Evolutionary conservation across 37 sponge, comb jelly and placozoan genomes (phyloP).

Genomic region (Hexactinellida sp.): DNA sequence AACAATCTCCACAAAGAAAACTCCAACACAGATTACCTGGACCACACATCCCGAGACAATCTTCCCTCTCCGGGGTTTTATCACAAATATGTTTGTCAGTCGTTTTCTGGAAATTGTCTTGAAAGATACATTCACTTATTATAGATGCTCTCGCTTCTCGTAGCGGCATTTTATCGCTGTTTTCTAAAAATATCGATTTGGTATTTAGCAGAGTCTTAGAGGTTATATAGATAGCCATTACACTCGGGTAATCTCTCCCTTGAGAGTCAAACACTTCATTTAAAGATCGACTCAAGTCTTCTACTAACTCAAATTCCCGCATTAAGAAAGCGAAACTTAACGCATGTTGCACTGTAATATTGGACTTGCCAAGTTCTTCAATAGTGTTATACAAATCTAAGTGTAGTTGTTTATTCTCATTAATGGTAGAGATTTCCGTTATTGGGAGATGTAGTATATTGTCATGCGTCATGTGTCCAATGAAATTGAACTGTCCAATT

Average conservation of each 20-base stretch:
- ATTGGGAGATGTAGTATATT: background rate
- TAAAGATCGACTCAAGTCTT: background rate
- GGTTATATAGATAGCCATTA: background rate
- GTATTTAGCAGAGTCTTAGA: background rate
- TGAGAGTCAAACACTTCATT: background rate
- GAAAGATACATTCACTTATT: background rate
- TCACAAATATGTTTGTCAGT: background rate
- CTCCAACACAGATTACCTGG: conserved; percentile 1
- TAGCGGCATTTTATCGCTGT: background rate
- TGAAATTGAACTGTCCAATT: background rate
- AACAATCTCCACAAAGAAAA: conserved; percentile 23
- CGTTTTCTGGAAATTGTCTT: background rate
- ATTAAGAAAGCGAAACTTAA: background rate
- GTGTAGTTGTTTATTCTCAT: background rate
- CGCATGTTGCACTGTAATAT: background rate
- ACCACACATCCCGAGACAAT: conserved; percentile 25
- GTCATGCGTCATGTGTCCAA: background rate
- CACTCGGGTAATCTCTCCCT: background rate
- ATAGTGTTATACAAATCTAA: background rate
- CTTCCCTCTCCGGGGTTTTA: background rate
- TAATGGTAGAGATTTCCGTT: background rate
- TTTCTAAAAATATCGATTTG: background rate
- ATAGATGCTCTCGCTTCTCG: background rate
- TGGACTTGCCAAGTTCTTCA: background rate
- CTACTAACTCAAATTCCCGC: background rate